Evolutionary conservation across 1,140 invertebrate genomes (phyloP).

Genomic region (Hyles euphorbiae): DNA sequence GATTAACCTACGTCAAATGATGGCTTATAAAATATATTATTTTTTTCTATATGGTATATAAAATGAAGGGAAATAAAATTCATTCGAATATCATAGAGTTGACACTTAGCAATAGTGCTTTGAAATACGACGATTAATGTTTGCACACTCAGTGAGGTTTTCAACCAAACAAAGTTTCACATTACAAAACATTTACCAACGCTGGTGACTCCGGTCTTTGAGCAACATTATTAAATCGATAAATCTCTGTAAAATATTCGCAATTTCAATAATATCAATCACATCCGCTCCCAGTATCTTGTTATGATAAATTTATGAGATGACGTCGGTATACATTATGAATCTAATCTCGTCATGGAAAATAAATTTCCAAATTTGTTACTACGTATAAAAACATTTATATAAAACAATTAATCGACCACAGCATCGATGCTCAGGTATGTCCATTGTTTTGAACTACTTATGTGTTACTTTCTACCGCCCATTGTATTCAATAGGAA

Average conservation of each 20-base stretch:
- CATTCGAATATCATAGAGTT: neutral
- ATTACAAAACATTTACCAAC: constrained; percentile 48
- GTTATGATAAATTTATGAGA: constrained; percentile 3
- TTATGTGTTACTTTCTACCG: constrained; percentile 41
- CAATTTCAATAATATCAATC: too few species aligned
- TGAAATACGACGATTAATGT: constrained; percentile 42
- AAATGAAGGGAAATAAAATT: neutral
- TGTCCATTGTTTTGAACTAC: constrained; percentile 49
- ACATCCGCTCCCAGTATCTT: neutral
- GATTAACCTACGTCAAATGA: too few species aligned
- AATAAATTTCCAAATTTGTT: neutral
- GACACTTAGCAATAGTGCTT: constrained; percentile 11
- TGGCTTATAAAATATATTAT: too few species aligned
- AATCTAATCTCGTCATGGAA: constrained; percentile 2
- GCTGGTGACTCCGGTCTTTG: constrained; percentile 2
- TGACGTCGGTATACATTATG: constrained; percentile 4
- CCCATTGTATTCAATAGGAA: constrained; percentile 39
- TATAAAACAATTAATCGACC: constrained; percentile 23
- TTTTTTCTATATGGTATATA: too few species aligned
- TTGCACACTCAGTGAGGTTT: constrained; percentile 41
- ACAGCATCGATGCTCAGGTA: constrained; percentile 37
- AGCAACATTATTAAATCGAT: constrained; percentile 13
- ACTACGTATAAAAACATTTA: too few species aligned
- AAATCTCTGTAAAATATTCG: neutral
- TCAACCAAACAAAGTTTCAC: constrained; percentile 50